These are phyloP conservation scores for Ailurus styani DNA, from an alignment of 2,113 vertebrate genomes.

Conservation along the genomic window DNA sequence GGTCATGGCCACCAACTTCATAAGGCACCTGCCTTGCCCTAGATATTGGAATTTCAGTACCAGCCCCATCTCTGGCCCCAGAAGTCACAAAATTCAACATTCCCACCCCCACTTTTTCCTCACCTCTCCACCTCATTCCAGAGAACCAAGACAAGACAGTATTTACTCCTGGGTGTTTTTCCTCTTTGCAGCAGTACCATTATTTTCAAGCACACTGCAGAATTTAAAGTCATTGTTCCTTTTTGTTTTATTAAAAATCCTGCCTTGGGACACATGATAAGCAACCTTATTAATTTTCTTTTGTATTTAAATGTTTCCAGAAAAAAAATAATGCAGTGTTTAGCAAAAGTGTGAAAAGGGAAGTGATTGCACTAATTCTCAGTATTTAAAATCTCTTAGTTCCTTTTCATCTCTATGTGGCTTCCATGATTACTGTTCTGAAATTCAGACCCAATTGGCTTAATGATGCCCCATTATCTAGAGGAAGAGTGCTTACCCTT, in stretches of 20 bases:
- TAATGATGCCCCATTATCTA: neutral
- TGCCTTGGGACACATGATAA: conserved; percentile 36
- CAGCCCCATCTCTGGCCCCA: neutral
- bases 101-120: neutral
- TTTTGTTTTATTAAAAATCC: conserved; percentile 42
- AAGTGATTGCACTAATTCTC: neutral
- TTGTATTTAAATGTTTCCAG: conserved; percentile 44
- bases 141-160: neutral
- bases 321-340: neutral
- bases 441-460: neutral
- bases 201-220: neutral
- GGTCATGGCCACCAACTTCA: neutral
- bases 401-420: neutral
- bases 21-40: neutral
- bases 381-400: neutral
- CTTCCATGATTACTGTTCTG: neutral
- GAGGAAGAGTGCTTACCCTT: neutral
- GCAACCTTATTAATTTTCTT: conserved; percentile 52
- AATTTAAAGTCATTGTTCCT: conserved; percentile 23
- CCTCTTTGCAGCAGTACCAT: neutral
- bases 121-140: neutral
- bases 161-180: neutral
- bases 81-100: neutral
- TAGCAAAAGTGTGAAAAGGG: conserved; percentile 12
- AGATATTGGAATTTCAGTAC: neutral